These are phyloP conservation scores for Eristalis tenax DNA, from an alignment of 2,888 invertebrate genomes.

Conservation along the genomic window DNA sequence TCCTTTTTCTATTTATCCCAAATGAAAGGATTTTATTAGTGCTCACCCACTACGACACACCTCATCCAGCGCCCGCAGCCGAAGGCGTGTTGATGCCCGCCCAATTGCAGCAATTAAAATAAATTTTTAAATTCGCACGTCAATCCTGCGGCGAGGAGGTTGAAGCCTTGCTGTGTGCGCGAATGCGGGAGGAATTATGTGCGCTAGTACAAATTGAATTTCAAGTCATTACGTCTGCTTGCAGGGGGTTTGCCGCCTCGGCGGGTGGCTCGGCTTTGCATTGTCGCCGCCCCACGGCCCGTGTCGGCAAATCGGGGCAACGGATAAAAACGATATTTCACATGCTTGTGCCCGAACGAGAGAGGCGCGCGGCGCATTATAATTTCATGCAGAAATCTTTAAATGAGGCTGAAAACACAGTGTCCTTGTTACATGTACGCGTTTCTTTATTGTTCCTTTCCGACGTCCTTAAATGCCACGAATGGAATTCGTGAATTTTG, in stretches of 20 bases:
- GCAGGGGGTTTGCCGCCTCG: neutral
- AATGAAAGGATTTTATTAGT: constrained; percentile 67
- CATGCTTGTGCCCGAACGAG: constrained; percentile 6
- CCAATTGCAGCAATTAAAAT: constrained; percentile 71
- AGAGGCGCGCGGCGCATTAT: constrained; percentile 38
- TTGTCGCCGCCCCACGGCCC: neutral
- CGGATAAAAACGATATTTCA: constrained; percentile 45
- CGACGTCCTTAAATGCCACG: constrained; percentile 39
- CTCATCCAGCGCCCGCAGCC: no score
- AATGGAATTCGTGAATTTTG: constrained; percentile 21
- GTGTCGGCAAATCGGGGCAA: neutral
- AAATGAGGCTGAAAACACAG: constrained; percentile 69
- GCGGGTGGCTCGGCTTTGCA: constrained; percentile 17
- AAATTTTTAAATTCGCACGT: constrained; percentile 63
- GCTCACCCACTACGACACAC: constrained; percentile 1
- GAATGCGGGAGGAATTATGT: constrained; percentile 47
- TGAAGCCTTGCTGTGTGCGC: neutral
- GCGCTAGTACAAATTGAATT: constrained; percentile 63
- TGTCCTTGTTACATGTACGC: constrained; percentile 44
- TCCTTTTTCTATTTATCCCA: constrained; percentile 70
- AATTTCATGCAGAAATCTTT: constrained; percentile 69
- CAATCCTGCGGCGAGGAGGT: constrained; percentile 12
- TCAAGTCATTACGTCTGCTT: constrained; percentile 60
- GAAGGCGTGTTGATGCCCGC: constrained; percentile 60
- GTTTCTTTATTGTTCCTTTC: constrained; percentile 9